These are phyloP conservation scores for Nomada ruficornis DNA, from an alignment of 2,888 invertebrate genomes.

Conservation along the genomic window DNA sequence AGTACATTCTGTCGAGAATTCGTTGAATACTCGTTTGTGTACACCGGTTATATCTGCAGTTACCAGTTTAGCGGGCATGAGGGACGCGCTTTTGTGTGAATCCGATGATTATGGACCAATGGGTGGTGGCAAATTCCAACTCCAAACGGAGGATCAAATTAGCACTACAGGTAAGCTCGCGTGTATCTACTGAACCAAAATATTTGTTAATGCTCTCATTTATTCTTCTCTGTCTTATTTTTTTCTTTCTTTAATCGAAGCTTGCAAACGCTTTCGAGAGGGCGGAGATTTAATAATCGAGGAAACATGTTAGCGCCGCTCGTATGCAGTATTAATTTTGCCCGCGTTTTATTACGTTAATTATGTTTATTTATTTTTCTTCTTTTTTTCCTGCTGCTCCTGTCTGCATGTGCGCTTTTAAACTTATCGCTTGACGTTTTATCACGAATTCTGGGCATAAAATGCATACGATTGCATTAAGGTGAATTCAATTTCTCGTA, in stretches of 20 bases:
- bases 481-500: constrained; percentile 16
- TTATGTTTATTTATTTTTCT: constrained; percentile 23
- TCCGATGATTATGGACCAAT: constrained; percentile 92
- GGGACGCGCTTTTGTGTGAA: constrained; percentile 90
- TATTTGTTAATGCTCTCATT: constrained; percentile 3
- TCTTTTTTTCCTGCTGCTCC: constrained; percentile 1
- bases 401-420: constrained; percentile 45
- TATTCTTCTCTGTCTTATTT: neutral
- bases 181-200: constrained; percentile 35
- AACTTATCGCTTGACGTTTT: constrained; percentile 3
- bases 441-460: constrained; percentile 14
- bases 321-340: constrained; percentile 19
- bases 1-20: constrained; percentile 70
- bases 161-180: constrained; percentile 78
- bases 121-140: constrained; percentile 88
- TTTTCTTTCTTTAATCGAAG: constrained; percentile 9
- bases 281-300: neutral
- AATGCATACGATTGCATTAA: constrained; percentile 17
- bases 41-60: constrained; percentile 57
- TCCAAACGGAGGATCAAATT: constrained; percentile 91
- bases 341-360: constrained; percentile 14
- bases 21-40: constrained; percentile 61
- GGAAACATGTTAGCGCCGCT: neutral
- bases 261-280: neutral
- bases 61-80: constrained; percentile 83